Base-by-base conservation (phyloP, 1,140 invertebrate genomes). In the Latrodectus geometricus region DNA sequence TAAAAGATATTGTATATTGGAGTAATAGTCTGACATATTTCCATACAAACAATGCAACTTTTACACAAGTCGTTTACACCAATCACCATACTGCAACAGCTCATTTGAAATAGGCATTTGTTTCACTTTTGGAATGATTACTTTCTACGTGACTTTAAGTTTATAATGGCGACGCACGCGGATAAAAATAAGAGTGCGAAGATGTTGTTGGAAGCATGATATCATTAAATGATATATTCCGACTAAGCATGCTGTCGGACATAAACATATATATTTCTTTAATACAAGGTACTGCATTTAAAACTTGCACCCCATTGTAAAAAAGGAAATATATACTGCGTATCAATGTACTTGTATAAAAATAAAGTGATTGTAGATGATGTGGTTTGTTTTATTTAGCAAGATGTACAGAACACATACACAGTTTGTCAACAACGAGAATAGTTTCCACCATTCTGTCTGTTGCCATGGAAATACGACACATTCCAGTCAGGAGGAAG, bases 211-310 rank as follows among this genome's bases (percentile, higher is more conserved):
- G 17, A 61, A 61, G 54, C 54, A 61, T 61, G 54, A 14, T 61
- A 17, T 61, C 35, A 35, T 35, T 5, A 35, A 35, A 35, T 35
- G 35, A 17, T 61, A 61, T 17, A 11, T 14, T 61, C 54, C 54
- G 54, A 61, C 8, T 61, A 14, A 61, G 54, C 54, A 61, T 17
- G 54, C 11, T 11, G 54, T 61, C 54, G 54, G 54, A 14, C 0
- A 17, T 14, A 17, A 61, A 61, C 11, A 61, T 35, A 35, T 61
- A 61, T 61, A 61, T 61, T 61, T 61, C 54, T 61, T 61, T 61
- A 61, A 61, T 61, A 61, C 54, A 61, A 61, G 54, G 54, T 61
- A 61, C 54, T 61, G 54, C 54, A 61, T 61, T 61, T 61, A 61
- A 61, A 61, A 61, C 11, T 61, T 61, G 54, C 54, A 61, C 54